phyloP scores from a whole-genome alignment of 2,888 invertebrate species.

The Eupeodes luniger region DNA sequence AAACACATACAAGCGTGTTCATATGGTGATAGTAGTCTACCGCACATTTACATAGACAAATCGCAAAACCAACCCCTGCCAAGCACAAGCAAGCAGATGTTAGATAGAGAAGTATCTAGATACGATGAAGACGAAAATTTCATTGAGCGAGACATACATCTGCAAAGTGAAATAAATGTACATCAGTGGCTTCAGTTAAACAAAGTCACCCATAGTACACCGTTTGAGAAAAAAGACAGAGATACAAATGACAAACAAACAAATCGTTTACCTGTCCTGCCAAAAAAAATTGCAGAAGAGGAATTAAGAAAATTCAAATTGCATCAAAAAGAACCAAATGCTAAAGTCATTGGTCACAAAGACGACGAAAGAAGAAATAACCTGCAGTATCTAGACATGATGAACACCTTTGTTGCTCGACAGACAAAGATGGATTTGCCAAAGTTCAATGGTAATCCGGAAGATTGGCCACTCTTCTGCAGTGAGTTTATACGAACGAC shows the following conservation, averaged over 20 bases:
- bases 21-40: neutral
- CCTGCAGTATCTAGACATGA: constrained; percentile 11
- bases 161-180: neutral
- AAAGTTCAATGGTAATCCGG: constrained; percentile 18
- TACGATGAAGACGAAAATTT: neutral
- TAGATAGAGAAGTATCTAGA: neutral
- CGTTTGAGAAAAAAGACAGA: neutral
- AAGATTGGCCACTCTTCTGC: neutral
- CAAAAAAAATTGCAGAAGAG: constrained; percentile 1
- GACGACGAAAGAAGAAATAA: neutral
- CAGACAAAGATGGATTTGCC: constrained; percentile 20
- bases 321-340: neutral
- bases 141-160: neutral
- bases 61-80: constrained; percentile 2
- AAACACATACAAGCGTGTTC: constrained; percentile 4
- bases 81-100: constrained; percentile 12
- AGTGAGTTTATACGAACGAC: neutral
- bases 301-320: constrained; percentile 10
- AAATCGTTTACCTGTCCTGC: neutral
- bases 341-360: neutral
- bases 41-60: neutral
- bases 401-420: constrained; percentile 16
- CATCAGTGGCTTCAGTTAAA: neutral
- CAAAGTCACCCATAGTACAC: neutral
- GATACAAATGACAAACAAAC: constrained; percentile 1